Evolutionary conservation across 2,797 vertebrate genomes (phyloP).

Genomic region (Discoglossus pictus): DNA sequence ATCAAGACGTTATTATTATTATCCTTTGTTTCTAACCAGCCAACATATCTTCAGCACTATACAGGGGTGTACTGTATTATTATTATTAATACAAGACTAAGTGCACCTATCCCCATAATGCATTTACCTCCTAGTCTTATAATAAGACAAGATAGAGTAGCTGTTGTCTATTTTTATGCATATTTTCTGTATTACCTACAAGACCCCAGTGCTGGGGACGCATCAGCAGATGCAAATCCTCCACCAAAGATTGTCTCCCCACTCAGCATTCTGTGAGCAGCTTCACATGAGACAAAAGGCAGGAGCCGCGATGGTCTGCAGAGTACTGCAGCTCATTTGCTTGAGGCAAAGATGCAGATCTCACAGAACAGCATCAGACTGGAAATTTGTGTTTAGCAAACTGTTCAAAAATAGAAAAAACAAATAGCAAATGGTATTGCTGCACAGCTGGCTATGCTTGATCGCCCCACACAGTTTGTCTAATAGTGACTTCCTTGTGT

Average conservation of each 20-base stretch:
- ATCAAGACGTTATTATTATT: too few relatives aligned
- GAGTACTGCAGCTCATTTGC: conserved; percentile 41
- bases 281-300: conserved; percentile 36
- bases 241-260: conserved; percentile 12
- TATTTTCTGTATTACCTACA: not conserved
- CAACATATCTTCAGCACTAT: too few relatives aligned
- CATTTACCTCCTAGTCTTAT: too few relatives aligned
- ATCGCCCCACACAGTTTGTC: too few relatives aligned
- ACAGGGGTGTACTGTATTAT: too few relatives aligned
- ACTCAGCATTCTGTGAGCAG: conserved; percentile 45
- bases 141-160: not conserved
- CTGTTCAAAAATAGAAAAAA: conserved; percentile 31
- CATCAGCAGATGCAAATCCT: conserved; percentile 25
- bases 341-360: conserved; percentile 44
- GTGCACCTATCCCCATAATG: too few relatives aligned
- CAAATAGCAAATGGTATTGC: conserved; percentile 14
- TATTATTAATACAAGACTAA: too few relatives aligned
- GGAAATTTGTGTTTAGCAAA: conserved; percentile 40
- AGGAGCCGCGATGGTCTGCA: conserved; percentile 14
- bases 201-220: conserved; percentile 14
- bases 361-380: conserved; percentile 27
- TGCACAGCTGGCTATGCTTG: not conserved
- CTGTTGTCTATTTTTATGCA: not conserved
- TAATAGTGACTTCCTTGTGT: too few relatives aligned
- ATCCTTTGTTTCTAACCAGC: too few relatives aligned